These are phyloP conservation scores for Trialeurodes vaporariorum DNA, from an alignment of 1,140 invertebrate genomes.

Conservation along the genomic window DNA sequence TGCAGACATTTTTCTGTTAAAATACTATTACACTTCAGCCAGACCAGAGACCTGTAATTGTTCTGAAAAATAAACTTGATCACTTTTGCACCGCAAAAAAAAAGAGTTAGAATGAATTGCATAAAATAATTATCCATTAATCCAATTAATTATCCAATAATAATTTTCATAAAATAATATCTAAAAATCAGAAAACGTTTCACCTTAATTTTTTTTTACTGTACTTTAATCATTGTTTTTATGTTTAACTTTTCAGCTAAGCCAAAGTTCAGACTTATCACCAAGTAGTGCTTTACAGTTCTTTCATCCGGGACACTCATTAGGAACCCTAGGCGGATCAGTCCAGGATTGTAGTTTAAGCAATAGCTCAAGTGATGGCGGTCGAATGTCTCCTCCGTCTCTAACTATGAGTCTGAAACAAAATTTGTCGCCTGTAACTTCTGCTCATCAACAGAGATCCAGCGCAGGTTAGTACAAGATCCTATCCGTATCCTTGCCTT, in stretches of 20 bases:
- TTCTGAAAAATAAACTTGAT: too few relatives aligned
- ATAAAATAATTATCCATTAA: too few relatives aligned
- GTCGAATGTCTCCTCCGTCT: constrained; percentile 23
- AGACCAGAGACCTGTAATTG: too few relatives aligned
- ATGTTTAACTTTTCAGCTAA: constrained; percentile 13
- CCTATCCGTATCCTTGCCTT: neutral
- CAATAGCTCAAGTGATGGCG: constrained; percentile 40
- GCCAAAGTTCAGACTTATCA: constrained; percentile 20
- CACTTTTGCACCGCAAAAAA: too few relatives aligned
- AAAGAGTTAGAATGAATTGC: too few relatives aligned
- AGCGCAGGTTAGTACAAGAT: neutral
- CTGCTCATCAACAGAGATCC: neutral
- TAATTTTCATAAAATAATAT: too few relatives aligned
- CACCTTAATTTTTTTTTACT: too few relatives aligned
- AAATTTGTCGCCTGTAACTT: neutral
- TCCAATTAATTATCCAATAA: too few relatives aligned
- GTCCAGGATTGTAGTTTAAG: constrained; percentile 27
- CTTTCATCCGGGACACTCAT: constrained; percentile 24
- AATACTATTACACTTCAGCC: too few relatives aligned
- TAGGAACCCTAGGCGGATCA: constrained; percentile 25
- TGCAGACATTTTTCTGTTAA: too few relatives aligned
- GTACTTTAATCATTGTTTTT: too few relatives aligned
- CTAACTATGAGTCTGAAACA: neutral
- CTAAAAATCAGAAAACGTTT: too few relatives aligned
- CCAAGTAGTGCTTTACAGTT: constrained; percentile 22